These are phyloP conservation scores for Xiphias gladius DNA, from an alignment of 2,113 vertebrate species.

Conservation along the genomic window DNA sequence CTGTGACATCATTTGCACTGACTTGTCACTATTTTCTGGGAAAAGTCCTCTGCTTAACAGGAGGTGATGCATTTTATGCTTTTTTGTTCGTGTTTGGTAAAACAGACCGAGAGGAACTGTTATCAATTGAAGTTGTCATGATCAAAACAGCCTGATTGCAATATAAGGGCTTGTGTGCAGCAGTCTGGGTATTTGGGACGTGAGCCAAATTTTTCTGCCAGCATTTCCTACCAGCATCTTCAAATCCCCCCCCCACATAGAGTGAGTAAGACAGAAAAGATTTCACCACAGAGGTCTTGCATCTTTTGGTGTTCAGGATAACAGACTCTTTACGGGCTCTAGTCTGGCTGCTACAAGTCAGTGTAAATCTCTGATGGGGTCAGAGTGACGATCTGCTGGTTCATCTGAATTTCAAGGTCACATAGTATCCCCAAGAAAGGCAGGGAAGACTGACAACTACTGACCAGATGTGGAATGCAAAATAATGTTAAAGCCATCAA, in stretches of 20 bases:
- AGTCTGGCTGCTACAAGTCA: not conserved
- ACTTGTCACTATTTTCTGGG: too few relatives aligned
- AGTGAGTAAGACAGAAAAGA: not conserved
- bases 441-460: not conserved
- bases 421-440: too few relatives aligned
- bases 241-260: not conserved
- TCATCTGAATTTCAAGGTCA: not conserved
- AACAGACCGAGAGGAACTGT: not conserved
- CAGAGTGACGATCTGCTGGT: not conserved
- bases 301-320: not conserved
- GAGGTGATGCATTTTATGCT: not conserved
- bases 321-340: not conserved
- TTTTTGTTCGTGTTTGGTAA: not conserved
- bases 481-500: not conserved
- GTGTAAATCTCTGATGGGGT: not conserved
- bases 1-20: too few relatives aligned
- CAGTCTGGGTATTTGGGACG: not conserved
- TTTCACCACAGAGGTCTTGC: not conserved
- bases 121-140: not conserved
- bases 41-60: not conserved
- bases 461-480: not conserved
- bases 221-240: not conserved
- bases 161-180: too few relatives aligned
- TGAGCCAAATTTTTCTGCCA: not conserved
- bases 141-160: not conserved